These are phyloP conservation scores for Actinernus sp. DNA, from an alignment of 92 coral and sea anemone genomes.

Conservation along the genomic window DNA sequence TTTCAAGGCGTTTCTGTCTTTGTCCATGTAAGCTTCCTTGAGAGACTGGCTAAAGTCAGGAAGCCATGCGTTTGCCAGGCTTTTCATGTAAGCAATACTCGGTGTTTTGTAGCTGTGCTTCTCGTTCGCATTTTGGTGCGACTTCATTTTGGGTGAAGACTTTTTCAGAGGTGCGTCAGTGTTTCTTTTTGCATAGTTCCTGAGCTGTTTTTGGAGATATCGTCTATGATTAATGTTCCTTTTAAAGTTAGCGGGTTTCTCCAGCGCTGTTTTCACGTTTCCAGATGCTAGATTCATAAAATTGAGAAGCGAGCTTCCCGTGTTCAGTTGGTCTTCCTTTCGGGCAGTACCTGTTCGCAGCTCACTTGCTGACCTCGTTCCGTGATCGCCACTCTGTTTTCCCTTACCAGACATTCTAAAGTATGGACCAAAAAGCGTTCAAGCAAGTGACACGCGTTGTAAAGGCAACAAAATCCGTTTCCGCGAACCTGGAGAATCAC, in stretches of 20 bases:
- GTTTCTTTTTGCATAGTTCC: constrained; percentile 83
- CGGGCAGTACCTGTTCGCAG: constrained; percentile 45
- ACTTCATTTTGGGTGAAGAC: constrained; percentile 30
- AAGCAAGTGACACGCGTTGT: too few relatives aligned
- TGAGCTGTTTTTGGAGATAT: constrained; percentile 92
- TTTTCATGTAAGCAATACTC: constrained; percentile 46
- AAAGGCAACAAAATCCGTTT: too few relatives aligned
- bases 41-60: not conserved
- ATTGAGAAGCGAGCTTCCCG: constrained; percentile 89
- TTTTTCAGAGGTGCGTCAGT: constrained; percentile 58
- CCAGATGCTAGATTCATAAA: constrained; percentile 98
- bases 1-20: constrained; percentile 62
- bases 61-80: constrained; percentile 21
- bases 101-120: constrained; percentile 46
- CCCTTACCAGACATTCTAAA: constrained; percentile 52
- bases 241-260: constrained; percentile 97
- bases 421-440: too few relatives aligned
- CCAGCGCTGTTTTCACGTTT: constrained; percentile 94
- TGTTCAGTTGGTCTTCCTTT: constrained; percentile 73
- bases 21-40: constrained; percentile 14
- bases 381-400: constrained; percentile 38
- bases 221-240: constrained; percentile 97
- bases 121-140: constrained; percentile 13
- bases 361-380: constrained; percentile 44
- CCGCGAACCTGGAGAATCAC: too few relatives aligned